Conservation (phyloP, 1,140 invertebrate genomes). For the Tenebrio molitor region DNA sequence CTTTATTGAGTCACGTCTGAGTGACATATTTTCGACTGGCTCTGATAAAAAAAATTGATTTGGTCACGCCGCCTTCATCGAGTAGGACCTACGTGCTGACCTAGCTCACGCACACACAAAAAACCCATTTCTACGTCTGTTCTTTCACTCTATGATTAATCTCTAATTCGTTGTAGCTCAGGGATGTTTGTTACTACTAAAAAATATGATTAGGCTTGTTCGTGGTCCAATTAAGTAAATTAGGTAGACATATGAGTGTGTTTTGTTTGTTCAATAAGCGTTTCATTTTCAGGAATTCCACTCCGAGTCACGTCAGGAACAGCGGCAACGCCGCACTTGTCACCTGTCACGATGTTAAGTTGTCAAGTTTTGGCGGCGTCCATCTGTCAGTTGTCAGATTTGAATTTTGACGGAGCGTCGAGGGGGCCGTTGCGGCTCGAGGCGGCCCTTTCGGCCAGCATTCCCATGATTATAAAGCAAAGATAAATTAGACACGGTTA, state of each 20-base stretch:
- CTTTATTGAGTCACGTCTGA: no score
- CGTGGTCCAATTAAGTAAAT: constrained; percentile 20
- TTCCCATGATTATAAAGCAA: constrained; percentile 48
- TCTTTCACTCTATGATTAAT: constrained; percentile 13
- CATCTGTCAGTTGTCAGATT: no score
- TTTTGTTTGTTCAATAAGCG: constrained; percentile 35
- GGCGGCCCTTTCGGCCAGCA: neutral
- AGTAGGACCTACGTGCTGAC: no score
- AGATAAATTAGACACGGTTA: constrained; percentile 43
- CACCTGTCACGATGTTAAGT: neutral
- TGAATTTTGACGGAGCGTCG: no score
- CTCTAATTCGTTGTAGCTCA: constrained; percentile 6
- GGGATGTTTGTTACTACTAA: constrained; percentile 18
- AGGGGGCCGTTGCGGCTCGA: no score
- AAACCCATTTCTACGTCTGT: neutral
- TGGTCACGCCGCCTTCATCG: no score
- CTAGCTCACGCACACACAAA: no score
- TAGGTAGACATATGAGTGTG: neutral
- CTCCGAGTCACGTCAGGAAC: neutral
- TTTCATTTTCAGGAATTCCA: constrained; percentile 36
- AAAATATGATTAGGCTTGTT: neutral
- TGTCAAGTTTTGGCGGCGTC: no score
- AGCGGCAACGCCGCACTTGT: neutral
- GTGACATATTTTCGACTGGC: no score
- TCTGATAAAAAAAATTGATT: no score